These are phyloP conservation scores for Aix galericulata DNA, from an alignment of 2,113 vertebrate species.

Conservation along the genomic window DNA sequence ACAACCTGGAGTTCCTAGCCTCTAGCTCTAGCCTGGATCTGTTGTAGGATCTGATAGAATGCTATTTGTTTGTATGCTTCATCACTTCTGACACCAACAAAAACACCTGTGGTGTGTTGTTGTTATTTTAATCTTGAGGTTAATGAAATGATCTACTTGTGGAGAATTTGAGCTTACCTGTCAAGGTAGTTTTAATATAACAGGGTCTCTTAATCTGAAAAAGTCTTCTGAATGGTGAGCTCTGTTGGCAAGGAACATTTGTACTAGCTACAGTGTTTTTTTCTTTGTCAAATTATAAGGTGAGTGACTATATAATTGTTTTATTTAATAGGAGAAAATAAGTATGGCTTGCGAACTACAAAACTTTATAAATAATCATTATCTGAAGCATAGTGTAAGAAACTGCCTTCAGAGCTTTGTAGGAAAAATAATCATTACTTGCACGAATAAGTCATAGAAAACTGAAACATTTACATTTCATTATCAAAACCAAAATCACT, in stretches of 20 bases:
- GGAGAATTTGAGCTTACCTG: not conserved
- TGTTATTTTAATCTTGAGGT: not conserved
- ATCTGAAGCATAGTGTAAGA: not conserved
- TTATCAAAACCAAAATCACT: not conserved
- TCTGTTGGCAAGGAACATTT: not conserved
- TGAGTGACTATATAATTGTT: not conserved
- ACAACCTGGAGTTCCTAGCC: not conserved
- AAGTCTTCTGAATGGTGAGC: not conserved
- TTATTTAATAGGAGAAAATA: not conserved
- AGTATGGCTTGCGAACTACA: too few species aligned
- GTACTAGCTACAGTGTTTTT: not conserved
- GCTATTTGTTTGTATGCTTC: not conserved
- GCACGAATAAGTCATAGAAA: not conserved
- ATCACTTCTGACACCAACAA: not conserved
- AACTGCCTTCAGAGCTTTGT: not conserved
- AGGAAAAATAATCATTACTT: not conserved
- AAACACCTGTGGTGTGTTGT: not conserved
- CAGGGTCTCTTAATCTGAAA: not conserved
- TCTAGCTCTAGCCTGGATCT: not conserved
- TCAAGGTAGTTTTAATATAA: not conserved
- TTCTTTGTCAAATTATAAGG: not conserved
- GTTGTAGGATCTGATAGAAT: not conserved
- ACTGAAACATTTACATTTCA: not conserved
- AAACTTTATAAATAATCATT: not conserved
- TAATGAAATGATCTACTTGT: rapidly evolving